phyloP scores from a whole-genome alignment of 2,888 invertebrate genomes.

The Agrilus mali region DNA sequence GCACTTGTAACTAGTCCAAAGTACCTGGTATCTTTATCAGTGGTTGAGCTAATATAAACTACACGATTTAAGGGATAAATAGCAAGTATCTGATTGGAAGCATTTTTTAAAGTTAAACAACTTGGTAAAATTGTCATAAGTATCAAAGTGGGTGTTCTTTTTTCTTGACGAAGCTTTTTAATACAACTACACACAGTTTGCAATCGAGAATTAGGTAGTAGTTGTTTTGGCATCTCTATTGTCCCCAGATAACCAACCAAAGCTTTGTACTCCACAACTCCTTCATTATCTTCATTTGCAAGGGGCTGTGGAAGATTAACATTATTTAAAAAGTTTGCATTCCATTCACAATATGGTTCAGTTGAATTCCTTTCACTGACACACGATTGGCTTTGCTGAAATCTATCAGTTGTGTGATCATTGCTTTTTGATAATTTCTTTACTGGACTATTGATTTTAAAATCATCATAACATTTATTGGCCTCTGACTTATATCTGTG shows the following conservation, averaged over 20 bases:
- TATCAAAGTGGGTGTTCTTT: constrained; percentile 73
- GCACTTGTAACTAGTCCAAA: constrained; percentile 88
- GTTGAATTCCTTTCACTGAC: constrained; percentile 2
- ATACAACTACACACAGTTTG: constrained; percentile 79
- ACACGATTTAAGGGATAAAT: constrained; percentile 78
- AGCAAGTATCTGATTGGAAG: constrained; percentile 67
- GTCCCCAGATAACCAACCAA: constrained; percentile 92
- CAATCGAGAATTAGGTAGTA: constrained; percentile 60
- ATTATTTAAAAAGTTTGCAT: too few relatives aligned
- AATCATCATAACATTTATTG: constrained; percentile 10
- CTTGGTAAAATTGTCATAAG: constrained; percentile 74
- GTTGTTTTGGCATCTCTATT: constrained; percentile 85
- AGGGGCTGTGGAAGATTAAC: too few relatives aligned
- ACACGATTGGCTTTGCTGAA: constrained; percentile 3
- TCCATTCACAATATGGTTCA: not conserved
- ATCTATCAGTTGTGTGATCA: not conserved
- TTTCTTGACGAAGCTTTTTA: constrained; percentile 75
- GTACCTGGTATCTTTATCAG: constrained; percentile 82
- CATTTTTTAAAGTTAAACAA: constrained; percentile 66
- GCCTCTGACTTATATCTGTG: constrained; percentile 15
- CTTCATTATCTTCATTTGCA: constrained; percentile 27
- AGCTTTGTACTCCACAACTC: constrained; percentile 63
- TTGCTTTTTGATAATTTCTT: constrained; percentile 11
- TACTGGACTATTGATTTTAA: constrained; percentile 11
- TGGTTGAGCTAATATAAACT: constrained; percentile 79